These are phyloP conservation scores for Amblyopsis rosae DNA, from an alignment of 2,113 vertebrate species.

Conservation along the genomic window DNA sequence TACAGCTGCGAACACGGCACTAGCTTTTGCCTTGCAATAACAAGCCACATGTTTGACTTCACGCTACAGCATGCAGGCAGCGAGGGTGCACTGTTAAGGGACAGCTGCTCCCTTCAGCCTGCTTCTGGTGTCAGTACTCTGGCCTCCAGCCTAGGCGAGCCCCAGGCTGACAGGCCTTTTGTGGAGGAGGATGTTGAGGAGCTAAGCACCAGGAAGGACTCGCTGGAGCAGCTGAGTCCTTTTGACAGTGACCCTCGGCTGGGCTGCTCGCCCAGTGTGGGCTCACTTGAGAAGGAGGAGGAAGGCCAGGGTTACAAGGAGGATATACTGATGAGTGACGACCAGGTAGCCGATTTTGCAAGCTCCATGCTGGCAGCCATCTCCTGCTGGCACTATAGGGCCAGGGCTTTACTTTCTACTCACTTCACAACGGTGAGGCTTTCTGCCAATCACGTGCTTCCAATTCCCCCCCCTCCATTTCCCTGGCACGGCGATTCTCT, in stretches of 20 bases:
- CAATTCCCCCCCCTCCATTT: constrained; percentile 46
- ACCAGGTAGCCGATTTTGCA: constrained; percentile 95
- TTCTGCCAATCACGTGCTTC: constrained; percentile 74
- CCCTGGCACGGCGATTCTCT: constrained; percentile 22
- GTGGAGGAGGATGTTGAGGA: constrained; percentile 59
- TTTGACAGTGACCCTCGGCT: constrained; percentile 55
- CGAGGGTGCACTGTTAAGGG: constrained; percentile 80
- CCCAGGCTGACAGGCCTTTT: constrained; percentile 63
- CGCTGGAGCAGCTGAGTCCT: constrained; percentile 72
- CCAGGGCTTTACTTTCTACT: constrained; percentile 91
- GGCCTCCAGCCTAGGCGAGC: constrained; percentile 61
- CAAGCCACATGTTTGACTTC: constrained; percentile 68
- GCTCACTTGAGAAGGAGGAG: constrained; percentile 55
- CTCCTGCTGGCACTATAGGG: constrained; percentile 92
- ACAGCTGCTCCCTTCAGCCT: constrained; percentile 65
- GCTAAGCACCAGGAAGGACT: constrained; percentile 63
- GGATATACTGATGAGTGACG: constrained; percentile 83
- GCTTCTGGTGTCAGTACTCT: constrained; percentile 61
- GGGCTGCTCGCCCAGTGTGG: constrained; percentile 63
- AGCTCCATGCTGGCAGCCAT: constrained; percentile 87
- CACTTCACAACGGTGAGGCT: constrained; percentile 89
- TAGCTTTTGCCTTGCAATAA: constrained; percentile 59
- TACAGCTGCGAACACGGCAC: constrained; percentile 36
- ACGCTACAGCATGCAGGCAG: constrained; percentile 87
- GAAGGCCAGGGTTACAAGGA: constrained; percentile 80